Evolutionary conservation across 1,140 invertebrate genomes (phyloP).

Genomic region (Tribolium madens): DNA sequence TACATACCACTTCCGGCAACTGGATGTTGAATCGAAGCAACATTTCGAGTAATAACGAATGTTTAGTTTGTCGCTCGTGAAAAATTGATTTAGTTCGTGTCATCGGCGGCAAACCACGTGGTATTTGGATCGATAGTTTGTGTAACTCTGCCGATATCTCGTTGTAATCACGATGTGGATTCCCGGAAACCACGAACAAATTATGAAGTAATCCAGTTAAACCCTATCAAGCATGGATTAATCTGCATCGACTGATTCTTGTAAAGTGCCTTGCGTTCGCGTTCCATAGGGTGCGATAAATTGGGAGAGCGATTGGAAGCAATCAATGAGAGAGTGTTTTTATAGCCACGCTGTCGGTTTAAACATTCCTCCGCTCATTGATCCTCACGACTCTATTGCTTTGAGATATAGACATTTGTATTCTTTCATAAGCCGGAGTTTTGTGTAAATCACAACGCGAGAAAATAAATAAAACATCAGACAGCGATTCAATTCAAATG

Average conservation of each 20-base stretch:
- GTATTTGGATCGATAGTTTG: slow-evolving; percentile 20
- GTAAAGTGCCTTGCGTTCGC: slow-evolving; percentile 40
- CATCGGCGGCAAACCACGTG: neutral
- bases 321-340: slow-evolving; percentile 51
- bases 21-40: neutral
- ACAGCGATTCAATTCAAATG: neutral
- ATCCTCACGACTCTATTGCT: slow-evolving; percentile 47
- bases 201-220: slow-evolving; percentile 49
- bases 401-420: slow-evolving; percentile 30
- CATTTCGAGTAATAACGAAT: neutral
- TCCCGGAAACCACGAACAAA: slow-evolving; percentile 46
- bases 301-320: slow-evolving; percentile 48
- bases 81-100: neutral
- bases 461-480: slow-evolving; percentile 1
- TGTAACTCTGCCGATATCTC: slow-evolving; percentile 31
- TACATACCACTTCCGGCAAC: neutral
- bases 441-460: neutral
- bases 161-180: slow-evolving; percentile 41
- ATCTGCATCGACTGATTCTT: slow-evolving; percentile 46
- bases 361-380: slow-evolving; percentile 49
- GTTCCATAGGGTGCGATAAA: slow-evolving; percentile 48
- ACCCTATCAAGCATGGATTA: slow-evolving; percentile 44
- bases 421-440: slow-evolving; percentile 21
- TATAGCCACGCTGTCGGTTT: slow-evolving; percentile 48
- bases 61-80: neutral